phyloP scores from a whole-genome alignment of 2,113 vertebrate species.

The Eclectus roratus region DNA sequence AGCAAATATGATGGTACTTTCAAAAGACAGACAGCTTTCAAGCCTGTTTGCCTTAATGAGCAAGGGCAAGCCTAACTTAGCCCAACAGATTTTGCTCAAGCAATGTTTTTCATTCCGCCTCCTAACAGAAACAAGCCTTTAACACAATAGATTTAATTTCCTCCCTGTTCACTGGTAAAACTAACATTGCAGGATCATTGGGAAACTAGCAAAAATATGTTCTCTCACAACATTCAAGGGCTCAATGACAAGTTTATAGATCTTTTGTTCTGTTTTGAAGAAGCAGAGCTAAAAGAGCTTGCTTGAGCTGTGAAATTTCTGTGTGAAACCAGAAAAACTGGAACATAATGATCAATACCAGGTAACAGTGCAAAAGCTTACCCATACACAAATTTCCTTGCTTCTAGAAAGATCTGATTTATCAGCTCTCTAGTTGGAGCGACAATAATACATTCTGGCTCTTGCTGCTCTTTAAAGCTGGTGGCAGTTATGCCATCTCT shows the following conservation, averaged over 20 bases:
- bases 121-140: neutral
- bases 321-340: neutral
- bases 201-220: neutral
- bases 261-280: neutral
- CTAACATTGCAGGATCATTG: neutral
- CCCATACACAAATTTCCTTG: slow-evolving; percentile 92
- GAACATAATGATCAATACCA: neutral
- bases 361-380: slow-evolving; percentile 57
- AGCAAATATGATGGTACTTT: neutral
- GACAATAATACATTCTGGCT: slow-evolving; percentile 88
- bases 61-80: neutral
- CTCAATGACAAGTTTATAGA: neutral
- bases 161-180: neutral
- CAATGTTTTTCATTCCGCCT: neutral
- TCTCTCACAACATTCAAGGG: neutral
- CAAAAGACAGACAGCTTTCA: neutral
- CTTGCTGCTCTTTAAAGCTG: slow-evolving; percentile 84
- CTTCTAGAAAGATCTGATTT: slow-evolving; percentile 92
- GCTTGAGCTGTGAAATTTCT: neutral
- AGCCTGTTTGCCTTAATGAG: rapidly evolving
- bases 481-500: slow-evolving; percentile 81
- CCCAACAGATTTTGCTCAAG: neutral
- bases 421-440: slow-evolving; percentile 94
- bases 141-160: neutral
- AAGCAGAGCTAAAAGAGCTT: neutral